A percentile compares a stretch with the other conserved stretches of the same genome.
These are phyloP conservation scores for Salminus brasiliensis DNA, from an alignment of 2,113 vertebrate genomes.

Conservation along the genomic window DNA sequence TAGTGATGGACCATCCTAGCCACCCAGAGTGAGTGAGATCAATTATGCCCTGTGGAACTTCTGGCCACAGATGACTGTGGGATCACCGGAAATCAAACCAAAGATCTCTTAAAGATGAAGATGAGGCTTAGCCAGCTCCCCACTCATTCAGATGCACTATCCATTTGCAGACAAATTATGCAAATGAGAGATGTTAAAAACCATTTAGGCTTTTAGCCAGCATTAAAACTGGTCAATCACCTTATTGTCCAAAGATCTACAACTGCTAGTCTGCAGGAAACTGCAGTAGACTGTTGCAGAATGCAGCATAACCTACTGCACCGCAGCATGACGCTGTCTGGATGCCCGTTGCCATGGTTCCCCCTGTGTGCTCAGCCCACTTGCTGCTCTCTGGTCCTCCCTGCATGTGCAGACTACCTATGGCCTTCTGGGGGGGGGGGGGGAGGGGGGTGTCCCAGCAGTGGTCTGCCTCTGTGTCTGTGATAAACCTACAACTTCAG, in stretches of 20 bases:
- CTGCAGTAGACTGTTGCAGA: neutral
- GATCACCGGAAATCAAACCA: no score
- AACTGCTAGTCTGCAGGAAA: neutral
- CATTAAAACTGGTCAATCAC: neutral
- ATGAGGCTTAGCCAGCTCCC: no score
- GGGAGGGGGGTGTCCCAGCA: no score
- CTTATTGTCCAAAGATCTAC: neutral
- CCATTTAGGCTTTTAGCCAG: neutral
- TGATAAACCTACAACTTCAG: neutral
- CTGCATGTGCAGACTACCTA: neutral
- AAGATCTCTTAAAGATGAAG: no score
- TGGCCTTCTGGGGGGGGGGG: neutral
- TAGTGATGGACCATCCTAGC: no score
- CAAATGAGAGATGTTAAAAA: neutral
- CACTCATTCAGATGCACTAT: neutral
- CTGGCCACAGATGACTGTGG: no score
- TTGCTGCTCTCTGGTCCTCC: neutral
- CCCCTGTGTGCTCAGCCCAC: neutral
- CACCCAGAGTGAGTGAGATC: no score
- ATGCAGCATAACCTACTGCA: neutral
- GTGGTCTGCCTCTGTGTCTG: neutral
- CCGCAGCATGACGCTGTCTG: neutral
- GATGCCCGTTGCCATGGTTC: slow-evolving; percentile 10
- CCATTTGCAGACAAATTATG: neutral
- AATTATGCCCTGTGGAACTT: no score